Evolutionary conservation across 1,140 invertebrate genomes (phyloP), one percentile per base, ranked within the genome.

Genomic region (Drosophila quadrilineata): DNA sequence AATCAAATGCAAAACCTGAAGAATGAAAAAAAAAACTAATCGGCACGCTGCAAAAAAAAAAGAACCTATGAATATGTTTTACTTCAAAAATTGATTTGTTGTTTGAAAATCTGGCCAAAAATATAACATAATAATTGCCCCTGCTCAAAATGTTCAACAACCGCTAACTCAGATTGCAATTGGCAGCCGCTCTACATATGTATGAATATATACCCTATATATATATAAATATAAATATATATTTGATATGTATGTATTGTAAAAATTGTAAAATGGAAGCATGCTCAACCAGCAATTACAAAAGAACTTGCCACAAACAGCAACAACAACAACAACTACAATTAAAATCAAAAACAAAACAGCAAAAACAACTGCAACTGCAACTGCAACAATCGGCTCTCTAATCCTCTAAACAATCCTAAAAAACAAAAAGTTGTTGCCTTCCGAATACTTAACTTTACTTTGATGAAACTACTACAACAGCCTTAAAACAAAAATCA

Each of bases 391-490:
- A n/a, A n/a, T n/a, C n/a, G n/a, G n/a, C n/a, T n/a, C n/a, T n/a
- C n/a, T n/a, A n/a, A n/a, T n/a, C n/a, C n/a, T n/a, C n/a, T n/a
- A n/a, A 50, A 62, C 22, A 45, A 60, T 52, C 22, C 50, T 40
- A 14, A 66, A 73, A 21, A 36, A 21, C 64, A 71, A 56, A 74
- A 65, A 69, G 56, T 66, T 79, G 43, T 72, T 76, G 74, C 74
- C 68, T 66, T 66, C 31, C 68, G 60, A 60, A 68, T 72, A 82
- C 68, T 72, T 82, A 82, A 68, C 63, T 72, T 75, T 75, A 64
- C 71, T 67, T 75, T 75, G 54, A 76, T 75, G 73, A 71, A 62
- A n/a, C n/a, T n/a, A n/a, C n/a, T 64, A 71, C 67, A 57, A 80
- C 75, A 54, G n/a, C n/a, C n/a, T n/a, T n/a, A 64, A 26, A 35